These are phyloP conservation scores for Parazoanthus darwini DNA, from an alignment of 92 coral and sea anemone genomes.

Conservation along the genomic window DNA sequence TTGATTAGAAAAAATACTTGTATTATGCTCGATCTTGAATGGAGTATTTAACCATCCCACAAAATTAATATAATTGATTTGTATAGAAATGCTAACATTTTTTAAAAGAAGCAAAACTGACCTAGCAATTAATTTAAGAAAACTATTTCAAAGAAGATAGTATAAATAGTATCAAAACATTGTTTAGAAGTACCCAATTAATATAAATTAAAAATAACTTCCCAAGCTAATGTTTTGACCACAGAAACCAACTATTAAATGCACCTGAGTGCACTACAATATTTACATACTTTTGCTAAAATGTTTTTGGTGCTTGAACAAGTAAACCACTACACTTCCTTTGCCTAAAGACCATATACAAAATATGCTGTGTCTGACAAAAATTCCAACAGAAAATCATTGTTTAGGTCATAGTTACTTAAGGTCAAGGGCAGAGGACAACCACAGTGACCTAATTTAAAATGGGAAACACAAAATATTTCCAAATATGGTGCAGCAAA, in stretches of 20 bases:
- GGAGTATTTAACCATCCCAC: too few species aligned
- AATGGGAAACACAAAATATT: background rate
- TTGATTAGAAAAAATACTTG: too few species aligned
- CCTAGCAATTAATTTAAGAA: background rate
- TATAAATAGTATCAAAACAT: background rate
- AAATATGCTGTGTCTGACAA: too few species aligned
- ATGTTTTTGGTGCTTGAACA: too few species aligned
- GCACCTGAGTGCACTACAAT: background rate
- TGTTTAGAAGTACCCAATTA: background rate
- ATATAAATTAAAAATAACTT: too few species aligned
- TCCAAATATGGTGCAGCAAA: background rate
- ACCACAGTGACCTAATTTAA: too few species aligned
- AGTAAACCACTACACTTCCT: background rate
- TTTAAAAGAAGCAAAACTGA: too few species aligned
- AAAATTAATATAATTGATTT: too few species aligned
- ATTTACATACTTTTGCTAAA: background rate
- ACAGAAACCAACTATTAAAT: background rate
- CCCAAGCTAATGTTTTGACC: background rate
- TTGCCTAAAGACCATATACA: background rate
- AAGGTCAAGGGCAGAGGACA: slow-evolving; percentile 4
- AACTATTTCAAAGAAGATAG: background rate
- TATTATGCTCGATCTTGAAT: too few species aligned
- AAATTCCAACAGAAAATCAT: background rate
- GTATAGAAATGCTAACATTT: too few species aligned
- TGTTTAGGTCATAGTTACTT: background rate